A percentile compares a stretch with the other conserved stretches of the same genome.
phyloP scores from a whole-genome alignment of 2,888 invertebrate species.

The Sinotaia quadrata region DNA sequence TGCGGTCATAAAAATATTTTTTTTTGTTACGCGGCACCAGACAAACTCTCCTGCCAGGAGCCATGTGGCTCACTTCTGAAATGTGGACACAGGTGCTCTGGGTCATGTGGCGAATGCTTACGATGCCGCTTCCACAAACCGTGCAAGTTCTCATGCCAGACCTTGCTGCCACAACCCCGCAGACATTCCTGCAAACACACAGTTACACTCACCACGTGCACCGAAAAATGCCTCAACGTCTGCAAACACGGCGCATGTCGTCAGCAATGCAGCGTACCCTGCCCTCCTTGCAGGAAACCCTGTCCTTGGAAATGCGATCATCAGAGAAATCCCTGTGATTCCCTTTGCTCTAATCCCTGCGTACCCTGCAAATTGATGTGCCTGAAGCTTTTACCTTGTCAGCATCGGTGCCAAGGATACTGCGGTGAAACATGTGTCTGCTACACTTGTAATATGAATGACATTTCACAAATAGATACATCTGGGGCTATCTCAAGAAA shows the following conservation, averaged over 20 bases:
- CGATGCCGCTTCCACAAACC: conserved; percentile 16
- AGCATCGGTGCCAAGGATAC: conserved; percentile 16
- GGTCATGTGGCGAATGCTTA: conserved; percentile 22
- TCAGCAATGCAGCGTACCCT: conserved; percentile 12
- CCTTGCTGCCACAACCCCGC: conserved; percentile 9
- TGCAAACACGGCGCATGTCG: background rate
- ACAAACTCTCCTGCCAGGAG: conserved; percentile 5
- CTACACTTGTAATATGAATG: conserved; percentile 24
- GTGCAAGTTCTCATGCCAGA: conserved; percentile 18
- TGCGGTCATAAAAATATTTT: conserved; percentile 22
- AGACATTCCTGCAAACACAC: too few species aligned
- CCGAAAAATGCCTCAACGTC: background rate
- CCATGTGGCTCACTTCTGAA: conserved; percentile 12
- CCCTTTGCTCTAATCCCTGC: conserved; percentile 18
- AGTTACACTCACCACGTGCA: too few species aligned
- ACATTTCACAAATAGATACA: too few species aligned
- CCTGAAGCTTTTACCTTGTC: background rate
- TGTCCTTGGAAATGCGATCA: conserved; percentile 5
- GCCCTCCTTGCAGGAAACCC: conserved; percentile 18
- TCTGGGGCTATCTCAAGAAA: too few species aligned
- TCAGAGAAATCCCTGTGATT: background rate
- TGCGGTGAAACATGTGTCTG: conserved; percentile 32
- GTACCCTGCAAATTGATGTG: background rate
- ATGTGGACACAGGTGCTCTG: conserved; percentile 27
- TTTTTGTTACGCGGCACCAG: conserved; percentile 15